A percentile compares a stretch with the other conserved stretches of the same genome.
Evolutionary conservation across 2,113 vertebrate genomes (phyloP).

Genomic region (Catagonus wagneri): DNA sequence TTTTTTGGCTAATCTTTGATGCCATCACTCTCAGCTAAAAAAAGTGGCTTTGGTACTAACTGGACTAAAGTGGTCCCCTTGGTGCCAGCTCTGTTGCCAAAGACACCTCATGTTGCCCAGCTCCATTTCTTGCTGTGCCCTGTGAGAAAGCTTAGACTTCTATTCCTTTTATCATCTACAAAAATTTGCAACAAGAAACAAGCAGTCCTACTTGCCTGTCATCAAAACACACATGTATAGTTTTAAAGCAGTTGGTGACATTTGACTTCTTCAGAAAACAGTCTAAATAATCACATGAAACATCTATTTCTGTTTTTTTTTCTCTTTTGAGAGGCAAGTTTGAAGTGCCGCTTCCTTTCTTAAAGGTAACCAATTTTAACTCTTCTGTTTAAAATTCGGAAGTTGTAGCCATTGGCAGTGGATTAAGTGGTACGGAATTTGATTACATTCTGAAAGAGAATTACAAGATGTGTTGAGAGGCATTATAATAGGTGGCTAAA

Average conservation of each 20-base stretch:
- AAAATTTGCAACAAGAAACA: neutral
- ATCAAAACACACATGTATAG: neutral
- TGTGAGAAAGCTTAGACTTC: neutral
- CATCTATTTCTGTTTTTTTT: neutral
- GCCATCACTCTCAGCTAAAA: neutral
- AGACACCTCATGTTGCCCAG: neutral
- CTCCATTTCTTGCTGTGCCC: neutral
- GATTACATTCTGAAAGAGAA: neutral
- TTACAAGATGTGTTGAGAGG: neutral
- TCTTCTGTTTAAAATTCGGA: conserved; percentile 23
- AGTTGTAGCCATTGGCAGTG: neutral
- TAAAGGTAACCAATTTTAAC: neutral
- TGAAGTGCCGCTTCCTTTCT: neutral
- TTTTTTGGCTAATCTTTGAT: neutral
- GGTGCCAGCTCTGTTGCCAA: neutral
- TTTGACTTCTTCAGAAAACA: conserved; percentile 8
- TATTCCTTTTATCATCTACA: neutral
- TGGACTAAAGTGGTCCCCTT: neutral
- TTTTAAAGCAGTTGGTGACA: neutral
- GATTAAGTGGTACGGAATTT: neutral
- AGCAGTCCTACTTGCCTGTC: neutral
- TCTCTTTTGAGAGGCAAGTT: neutral
- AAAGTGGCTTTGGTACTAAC: neutral
- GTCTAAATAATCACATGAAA: too few relatives aligned
- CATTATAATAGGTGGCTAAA: neutral